Base-by-base conservation (phyloP, 2,888 invertebrate species). In the Leptopilina myrica region DNA sequence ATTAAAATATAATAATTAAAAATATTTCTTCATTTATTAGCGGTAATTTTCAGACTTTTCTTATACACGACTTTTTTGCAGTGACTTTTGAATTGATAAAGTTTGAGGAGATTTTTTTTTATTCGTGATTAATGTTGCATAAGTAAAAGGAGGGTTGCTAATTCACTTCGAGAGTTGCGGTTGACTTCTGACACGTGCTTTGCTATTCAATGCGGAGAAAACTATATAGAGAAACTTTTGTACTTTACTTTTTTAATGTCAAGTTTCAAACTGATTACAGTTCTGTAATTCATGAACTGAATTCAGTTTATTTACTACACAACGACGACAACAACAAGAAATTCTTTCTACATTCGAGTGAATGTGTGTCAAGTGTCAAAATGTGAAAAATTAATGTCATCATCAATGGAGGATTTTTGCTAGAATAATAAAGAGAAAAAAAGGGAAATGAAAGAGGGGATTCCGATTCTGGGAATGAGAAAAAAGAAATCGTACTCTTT, bases 331-430 rank as follows among this genome's bases (percentile, higher is more conserved):
- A 33, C 3, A 3, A 2, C 3, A 33, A 33, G 5, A 33, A 33
- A 33, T 33, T 33, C 4, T 33, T 33, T 33, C 33, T 33, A 33
- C 3, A 33, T 33, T 33, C 33, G 2, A 33, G 20, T 20, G 53
- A 76, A 43, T 43, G 49, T 67, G 46, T 49, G 67, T 64, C 33
- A 15, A 76, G 49, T 46, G 66, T 33, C 33, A 33, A 33, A 33
- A 33, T 4, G 4, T 33, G 77, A 8, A 82, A 85, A 85, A 87
- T 85, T 84, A 86, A 86, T 84, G 84, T 78, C 80, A 79, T 78
- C 80, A 79, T 62, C 84, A 81, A 85, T 87, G 86, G 78, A 76
- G 64, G 80, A 80, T 77, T 77, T 79, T 76, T 14, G 75, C 53
- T 46, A 40, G 77, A 75, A 62, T 40, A 73, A 20, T 20, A 20